Percentiles rank a stretch among this genome's conserved stretches.
Conservation (phyloP, 2,888 invertebrate species). For the Stegana nigrithorax region DNA sequence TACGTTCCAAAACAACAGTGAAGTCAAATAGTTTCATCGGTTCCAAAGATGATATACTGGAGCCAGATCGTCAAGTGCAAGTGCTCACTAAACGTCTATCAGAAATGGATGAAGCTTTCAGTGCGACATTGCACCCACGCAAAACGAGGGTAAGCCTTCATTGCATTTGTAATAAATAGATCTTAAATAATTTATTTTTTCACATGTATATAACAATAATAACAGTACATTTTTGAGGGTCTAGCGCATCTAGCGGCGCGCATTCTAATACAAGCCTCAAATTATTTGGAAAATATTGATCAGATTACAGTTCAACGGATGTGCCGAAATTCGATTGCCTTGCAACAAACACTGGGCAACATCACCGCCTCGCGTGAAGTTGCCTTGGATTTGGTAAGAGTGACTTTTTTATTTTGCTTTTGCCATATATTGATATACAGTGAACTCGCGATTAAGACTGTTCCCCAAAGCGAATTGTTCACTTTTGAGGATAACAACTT, state of each 20-base stretch:
- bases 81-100: constrained; percentile 83
- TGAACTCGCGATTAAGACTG: too few relatives aligned
- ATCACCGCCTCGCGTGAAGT: constrained; percentile 85
- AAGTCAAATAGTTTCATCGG: constrained; percentile 63
- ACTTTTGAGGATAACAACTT: too few relatives aligned
- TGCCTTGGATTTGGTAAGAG: constrained; percentile 87
- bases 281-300: constrained; percentile 83
- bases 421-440: too few relatives aligned
- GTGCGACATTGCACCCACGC: constrained; percentile 79
- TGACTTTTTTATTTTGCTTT: too few relatives aligned
- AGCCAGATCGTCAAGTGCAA: constrained; percentile 81
- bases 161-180: not conserved
- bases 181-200: not conserved
- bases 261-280: constrained; percentile 83
- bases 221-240: constrained; percentile 90
- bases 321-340: constrained; percentile 85
- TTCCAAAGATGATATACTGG: constrained; percentile 78
- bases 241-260: constrained; percentile 83
- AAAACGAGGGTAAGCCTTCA: constrained; percentile 77
- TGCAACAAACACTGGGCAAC: constrained; percentile 87
- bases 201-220: too few relatives aligned
- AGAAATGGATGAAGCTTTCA: constrained; percentile 82
- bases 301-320: constrained; percentile 85
- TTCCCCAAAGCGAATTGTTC: too few relatives aligned
- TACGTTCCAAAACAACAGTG: constrained; percentile 71